These are phyloP conservation scores for Heliothis subflexa DNA, from an alignment of 1,140 invertebrate genomes.

Conservation along the genomic window DNA sequence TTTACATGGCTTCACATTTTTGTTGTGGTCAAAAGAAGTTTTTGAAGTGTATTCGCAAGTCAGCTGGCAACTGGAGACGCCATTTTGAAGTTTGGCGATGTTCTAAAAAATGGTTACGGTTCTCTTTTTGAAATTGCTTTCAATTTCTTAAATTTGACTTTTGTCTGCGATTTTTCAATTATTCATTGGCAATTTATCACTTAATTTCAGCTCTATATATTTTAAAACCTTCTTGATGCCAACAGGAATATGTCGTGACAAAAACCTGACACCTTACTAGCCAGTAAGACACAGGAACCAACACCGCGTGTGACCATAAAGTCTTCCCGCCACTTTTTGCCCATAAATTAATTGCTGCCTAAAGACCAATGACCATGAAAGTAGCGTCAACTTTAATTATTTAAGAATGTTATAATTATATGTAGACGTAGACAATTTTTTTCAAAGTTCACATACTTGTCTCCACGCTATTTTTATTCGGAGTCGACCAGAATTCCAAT, in stretches of 20 bases:
- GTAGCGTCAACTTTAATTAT: slow-evolving; percentile 16
- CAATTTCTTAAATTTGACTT: background rate
- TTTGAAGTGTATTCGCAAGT: background rate
- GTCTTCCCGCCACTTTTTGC: slow-evolving; percentile 30
- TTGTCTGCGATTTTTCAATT: background rate
- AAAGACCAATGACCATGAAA: slow-evolving; percentile 29
- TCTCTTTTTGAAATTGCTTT: background rate
- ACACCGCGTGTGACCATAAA: slow-evolving; percentile 24
- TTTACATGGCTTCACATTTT: slow-evolving; percentile 24
- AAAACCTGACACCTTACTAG: slow-evolving; percentile 20
- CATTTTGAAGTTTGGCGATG: background rate
- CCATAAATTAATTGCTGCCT: slow-evolving; percentile 24
- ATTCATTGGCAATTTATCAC: background rate
- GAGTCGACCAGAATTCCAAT: slow-evolving; percentile 22
- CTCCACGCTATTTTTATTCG: slow-evolving; percentile 9
- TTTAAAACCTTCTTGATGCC: background rate
- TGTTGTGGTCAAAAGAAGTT: background rate
- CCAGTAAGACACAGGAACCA: slow-evolving; percentile 5
- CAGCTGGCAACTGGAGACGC: background rate
- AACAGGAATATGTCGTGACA: background rate
- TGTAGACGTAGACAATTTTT: slow-evolving; percentile 6
- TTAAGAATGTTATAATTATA: slow-evolving; percentile 28
- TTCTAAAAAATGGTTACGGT: background rate
- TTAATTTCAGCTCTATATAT: background rate
- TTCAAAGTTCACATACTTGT: slow-evolving; percentile 24